Conservation (phyloP, 2,797 vertebrate genomes). For the Anguilla obscura region DNA sequence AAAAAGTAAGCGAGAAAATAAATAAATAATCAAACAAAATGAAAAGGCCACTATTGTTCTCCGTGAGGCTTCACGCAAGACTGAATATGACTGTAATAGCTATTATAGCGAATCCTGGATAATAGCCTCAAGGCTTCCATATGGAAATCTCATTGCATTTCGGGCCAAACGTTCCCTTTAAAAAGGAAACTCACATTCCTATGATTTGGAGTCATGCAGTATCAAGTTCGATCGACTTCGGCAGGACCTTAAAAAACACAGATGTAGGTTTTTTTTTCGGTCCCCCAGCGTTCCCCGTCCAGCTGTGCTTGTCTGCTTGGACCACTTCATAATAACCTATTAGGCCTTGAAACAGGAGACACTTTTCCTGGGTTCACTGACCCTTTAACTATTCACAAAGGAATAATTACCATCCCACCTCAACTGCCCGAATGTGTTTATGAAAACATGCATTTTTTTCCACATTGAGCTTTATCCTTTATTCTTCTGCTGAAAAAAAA, state of each 20-base stretch:
- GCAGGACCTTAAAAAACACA: constrained; percentile 86
- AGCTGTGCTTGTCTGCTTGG: constrained; percentile 80
- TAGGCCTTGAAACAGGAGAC: constrained; percentile 83
- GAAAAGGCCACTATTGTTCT: constrained; percentile 77
- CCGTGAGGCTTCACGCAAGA: constrained; percentile 43
- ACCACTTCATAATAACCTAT: constrained; percentile 84
- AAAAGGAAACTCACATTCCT: constrained; percentile 97
- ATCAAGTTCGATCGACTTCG: constrained; percentile 97
- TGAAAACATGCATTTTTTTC: constrained; percentile 20
- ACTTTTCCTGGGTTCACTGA: constrained; percentile 70
- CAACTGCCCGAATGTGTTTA: constrained; percentile 25
- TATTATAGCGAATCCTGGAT: constrained; percentile 84
- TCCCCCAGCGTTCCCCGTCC: constrained; percentile 78
- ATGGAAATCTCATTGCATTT: constrained; percentile 87
- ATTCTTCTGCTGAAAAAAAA: background rate
- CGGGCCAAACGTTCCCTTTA: constrained; percentile 69
- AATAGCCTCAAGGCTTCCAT: constrained; percentile 82
- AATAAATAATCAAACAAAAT: constrained; percentile 52
- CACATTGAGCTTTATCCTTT: background rate
- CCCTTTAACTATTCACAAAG: constrained; percentile 37
- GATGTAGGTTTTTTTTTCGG: constrained; percentile 71
- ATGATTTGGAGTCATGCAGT: constrained; percentile 93
- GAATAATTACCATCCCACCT: constrained; percentile 24
- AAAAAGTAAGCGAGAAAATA: constrained; percentile 29
- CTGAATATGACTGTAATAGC: constrained; percentile 71